Evolutionary conservation across 2,888 invertebrate species (phyloP).

Genomic region (Lithophane leautieri): DNA sequence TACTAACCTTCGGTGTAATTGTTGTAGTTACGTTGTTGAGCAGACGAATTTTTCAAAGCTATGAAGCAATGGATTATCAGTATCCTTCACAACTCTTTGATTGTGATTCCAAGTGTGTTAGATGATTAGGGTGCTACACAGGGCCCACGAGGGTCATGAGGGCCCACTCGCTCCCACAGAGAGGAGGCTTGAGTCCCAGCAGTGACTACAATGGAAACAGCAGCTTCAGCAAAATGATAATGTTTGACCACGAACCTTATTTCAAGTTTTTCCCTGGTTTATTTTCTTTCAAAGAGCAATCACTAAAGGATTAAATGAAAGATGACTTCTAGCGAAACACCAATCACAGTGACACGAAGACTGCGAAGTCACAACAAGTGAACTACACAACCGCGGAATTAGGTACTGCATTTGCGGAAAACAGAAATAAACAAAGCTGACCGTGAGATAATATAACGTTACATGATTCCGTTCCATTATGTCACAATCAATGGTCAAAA

Average conservation of each 20-base stretch:
- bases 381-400: neutral
- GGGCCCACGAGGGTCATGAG: neutral
- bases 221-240: neutral
- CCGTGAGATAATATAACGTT: slow-evolving; percentile 40
- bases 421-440: slow-evolving; percentile 7
- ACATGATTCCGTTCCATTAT: slow-evolving; percentile 11
- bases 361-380: slow-evolving; percentile 5
- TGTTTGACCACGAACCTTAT: neutral
- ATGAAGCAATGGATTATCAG: too few species aligned
- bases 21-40: too few species aligned
- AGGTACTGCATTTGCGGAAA: slow-evolving; percentile 22
- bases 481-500: slow-evolving; percentile 18
- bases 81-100: too few species aligned
- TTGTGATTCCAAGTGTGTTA: too few species aligned
- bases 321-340: neutral
- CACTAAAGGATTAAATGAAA: neutral
- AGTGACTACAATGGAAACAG: neutral
- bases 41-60: too few species aligned
- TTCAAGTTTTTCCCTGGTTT: neutral
- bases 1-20: slow-evolving; percentile 8
- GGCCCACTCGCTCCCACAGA: neutral
- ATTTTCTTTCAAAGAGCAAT: neutral
- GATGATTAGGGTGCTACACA: neutral
- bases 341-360: neutral
- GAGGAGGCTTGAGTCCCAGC: neutral